Base-by-base conservation (phyloP, 2,113 vertebrate species). In the Campylorhamphus procurvoides region DNA sequence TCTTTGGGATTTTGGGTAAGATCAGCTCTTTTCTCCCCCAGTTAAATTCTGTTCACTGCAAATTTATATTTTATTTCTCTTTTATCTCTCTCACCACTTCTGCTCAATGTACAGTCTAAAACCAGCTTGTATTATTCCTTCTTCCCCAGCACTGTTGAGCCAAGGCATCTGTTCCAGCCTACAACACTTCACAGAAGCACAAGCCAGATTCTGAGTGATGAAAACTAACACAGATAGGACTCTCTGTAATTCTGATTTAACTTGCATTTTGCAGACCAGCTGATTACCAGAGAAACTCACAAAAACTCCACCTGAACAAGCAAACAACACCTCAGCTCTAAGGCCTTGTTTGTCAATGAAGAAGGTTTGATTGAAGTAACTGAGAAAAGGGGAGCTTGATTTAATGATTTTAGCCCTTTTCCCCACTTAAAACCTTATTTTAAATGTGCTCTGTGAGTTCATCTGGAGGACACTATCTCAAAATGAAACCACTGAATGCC, bases 161-260 rank as follows among this genome's bases (percentile, higher is more conserved):
- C 87, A 96, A 93, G 84, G 35, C 92, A 95, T 94, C 93, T 96
- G 87, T 85, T 94, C 49, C 91, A 95, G 84, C 81, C 89, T 89
- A 80, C 84, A 95, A 74, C 74, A 79, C 53, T 94, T 80, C 77
- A 24, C 63, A 88, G 85, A 93, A 88, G 24, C 86, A 63, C 79
- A 86, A 86, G 60, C n/a, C 87, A 72, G 47, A 77, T 74, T 85
- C 72, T 68, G 68, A 83, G 62, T 76, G 68, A n/a, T 56, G 66
- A 87, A 76, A 22, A 63, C 33, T 56, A 77, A 52, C 71, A 77
- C 9, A 69, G 67, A 86, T 78, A 88, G 58, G 46, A 22, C 27
- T 91, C 55, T 81, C 8, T 14, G 3, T 77, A 84, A 72, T 49
- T 84, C 50, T 94, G 64, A 84, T 88, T 80, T 63, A 68, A 56